Conservation (phyloP, 1,140 invertebrate genomes). For the Subanguina moxae region DNA sequence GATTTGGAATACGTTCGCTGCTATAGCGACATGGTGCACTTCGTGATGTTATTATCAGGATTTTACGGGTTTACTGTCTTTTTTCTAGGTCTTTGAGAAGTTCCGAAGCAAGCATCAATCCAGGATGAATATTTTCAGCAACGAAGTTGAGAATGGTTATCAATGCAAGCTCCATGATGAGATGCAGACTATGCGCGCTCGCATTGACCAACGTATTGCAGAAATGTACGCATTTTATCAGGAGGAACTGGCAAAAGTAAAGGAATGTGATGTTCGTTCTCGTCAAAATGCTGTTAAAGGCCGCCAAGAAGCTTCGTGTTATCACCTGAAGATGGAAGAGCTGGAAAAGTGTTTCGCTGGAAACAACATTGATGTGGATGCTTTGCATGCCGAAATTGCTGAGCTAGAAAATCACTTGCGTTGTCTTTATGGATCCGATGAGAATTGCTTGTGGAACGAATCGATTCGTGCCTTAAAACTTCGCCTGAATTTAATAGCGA, state of each 20-base stretch:
- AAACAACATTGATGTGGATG: conserved; percentile 12
- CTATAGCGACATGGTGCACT: conserved; percentile 69
- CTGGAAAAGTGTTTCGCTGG: neutral
- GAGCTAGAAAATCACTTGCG: conserved; percentile 69
- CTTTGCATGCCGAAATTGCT: conserved; percentile 64
- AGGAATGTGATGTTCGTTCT: neutral
- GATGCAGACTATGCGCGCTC: conserved; percentile 80
- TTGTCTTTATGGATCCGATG: neutral
- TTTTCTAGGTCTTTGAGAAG: conserved; percentile 79
- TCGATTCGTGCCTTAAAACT: neutral
- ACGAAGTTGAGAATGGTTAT: conserved; percentile 81
- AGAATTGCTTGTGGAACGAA: neutral
- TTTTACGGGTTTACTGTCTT: neutral
- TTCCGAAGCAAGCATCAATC: conserved; percentile 72
- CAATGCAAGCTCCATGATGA: conserved; percentile 84
- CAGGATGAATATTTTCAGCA: conserved; percentile 75
- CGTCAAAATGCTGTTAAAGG: neutral
- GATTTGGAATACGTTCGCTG: conserved; percentile 67
- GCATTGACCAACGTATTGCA: conserved; percentile 80
- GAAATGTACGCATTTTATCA: conserved; percentile 18
- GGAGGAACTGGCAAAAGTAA: neutral
- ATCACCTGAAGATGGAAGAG: neutral
- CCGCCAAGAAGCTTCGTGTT: neutral
- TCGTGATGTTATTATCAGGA: conserved; percentile 47
- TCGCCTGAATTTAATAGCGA: neutral